These are phyloP conservation scores for Solenodon paradoxus DNA, from an alignment of 2,113 vertebrate genomes.

Conservation along the genomic window DNA sequence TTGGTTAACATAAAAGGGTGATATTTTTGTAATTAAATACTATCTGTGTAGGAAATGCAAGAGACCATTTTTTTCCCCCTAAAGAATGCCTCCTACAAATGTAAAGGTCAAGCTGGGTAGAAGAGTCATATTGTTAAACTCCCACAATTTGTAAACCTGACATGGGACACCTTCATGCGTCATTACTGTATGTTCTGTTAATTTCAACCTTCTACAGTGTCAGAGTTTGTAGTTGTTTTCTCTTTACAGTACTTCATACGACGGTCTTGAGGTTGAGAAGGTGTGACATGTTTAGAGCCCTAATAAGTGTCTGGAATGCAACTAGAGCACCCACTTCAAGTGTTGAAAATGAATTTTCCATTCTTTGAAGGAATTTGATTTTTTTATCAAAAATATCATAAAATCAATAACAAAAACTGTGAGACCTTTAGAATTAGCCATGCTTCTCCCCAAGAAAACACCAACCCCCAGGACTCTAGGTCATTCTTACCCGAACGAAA, in stretches of 20 bases:
- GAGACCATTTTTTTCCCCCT: no score
- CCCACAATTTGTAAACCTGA: no score
- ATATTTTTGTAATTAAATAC: no score
- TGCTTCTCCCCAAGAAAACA: not conserved
- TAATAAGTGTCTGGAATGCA: not conserved
- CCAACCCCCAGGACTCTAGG: not conserved
- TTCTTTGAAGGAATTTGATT: conserved; percentile 11
- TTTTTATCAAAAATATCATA: not conserved
- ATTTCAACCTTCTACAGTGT: no score
- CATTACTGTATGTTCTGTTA: no score
- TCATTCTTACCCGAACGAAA: not conserved
- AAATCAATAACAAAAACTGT: not conserved
- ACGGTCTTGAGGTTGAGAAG: not conserved
- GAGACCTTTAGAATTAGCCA: not conserved
- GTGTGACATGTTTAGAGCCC: accelerated
- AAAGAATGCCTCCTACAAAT: no score
- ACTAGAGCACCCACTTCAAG: not conserved
- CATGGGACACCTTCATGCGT: no score
- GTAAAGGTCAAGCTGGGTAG: no score
- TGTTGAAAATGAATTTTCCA: not conserved
- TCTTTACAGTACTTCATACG: not conserved
- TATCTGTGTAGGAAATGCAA: no score
- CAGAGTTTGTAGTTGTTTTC: no score
- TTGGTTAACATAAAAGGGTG: no score
- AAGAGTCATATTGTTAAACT: no score